Base-by-base conservation (phyloP, 2,888 invertebrate species). In the Macaria notata region DNA sequence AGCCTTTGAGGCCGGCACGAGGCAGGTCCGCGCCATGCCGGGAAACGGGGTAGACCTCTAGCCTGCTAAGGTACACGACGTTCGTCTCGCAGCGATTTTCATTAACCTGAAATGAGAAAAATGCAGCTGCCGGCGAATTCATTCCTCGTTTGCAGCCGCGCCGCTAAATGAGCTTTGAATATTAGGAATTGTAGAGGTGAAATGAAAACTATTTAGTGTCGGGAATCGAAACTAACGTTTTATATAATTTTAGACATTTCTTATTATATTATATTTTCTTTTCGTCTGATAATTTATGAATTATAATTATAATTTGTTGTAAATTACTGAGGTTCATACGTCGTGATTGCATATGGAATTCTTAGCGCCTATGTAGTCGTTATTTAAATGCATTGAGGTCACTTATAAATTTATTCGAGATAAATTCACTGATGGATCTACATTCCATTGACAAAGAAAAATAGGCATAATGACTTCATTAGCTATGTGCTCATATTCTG, bases 51-150 rank as follows among this genome's bases (percentile, higher is more conserved):
- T 81, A 76, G 82, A 76, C 76, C 71, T 78, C 78, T 81, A 75
- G 63, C 70, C 73, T 70, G 68, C 76, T 78, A 81, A 73, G 81
- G 81, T 66, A 70, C 71, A 73, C 69, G 66, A 68, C 70, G 71
- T 63, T 63, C 63, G 70, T 69, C 67, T 64, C 65, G 62, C 60
- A 54, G 73, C 77, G 82, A 81, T 86, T 86, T 88, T 86, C 84
- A 88, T 88, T 88, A 86, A 84, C 85, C 83, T 84, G 77, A 81
- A 86, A 85, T 84, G 81, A 82, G 79, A 86, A 84, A 84, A 86
- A 87, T 86, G 84, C 77, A 69, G 78, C 63, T 71, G 65, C 65
- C 68, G 68, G 64, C 69, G 65, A 72, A 72, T 76, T 77, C 72
- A 70, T 73, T 72, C 69, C 71, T 69, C 57, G 64, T 61, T 65